Percentiles rank a stretch among this genome's conserved stretches.
phyloP scores from a whole-genome alignment of 2,113 vertebrate species.

The Prolemur simus region DNA sequence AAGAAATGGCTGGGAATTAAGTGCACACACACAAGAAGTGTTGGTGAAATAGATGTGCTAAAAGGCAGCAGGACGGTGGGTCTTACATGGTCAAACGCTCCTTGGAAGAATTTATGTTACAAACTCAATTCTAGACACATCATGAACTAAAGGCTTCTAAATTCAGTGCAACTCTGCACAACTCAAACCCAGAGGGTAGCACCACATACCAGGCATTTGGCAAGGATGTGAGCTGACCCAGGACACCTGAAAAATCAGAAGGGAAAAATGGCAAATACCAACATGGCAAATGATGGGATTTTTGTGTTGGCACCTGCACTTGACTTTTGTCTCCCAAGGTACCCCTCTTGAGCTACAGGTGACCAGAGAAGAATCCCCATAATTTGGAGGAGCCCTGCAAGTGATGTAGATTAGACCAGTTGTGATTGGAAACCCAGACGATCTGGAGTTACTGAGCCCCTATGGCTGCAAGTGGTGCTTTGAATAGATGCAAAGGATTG shows the following conservation, averaged over 20 bases:
- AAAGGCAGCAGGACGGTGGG: background rate
- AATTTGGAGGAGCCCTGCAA: background rate
- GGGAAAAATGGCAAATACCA: background rate
- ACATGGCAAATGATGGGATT: background rate
- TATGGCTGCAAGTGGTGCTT: background rate
- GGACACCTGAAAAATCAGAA: background rate
- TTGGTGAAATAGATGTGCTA: background rate
- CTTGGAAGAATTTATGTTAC: conserved; percentile 24
- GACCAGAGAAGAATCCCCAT: background rate
- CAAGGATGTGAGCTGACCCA: background rate
- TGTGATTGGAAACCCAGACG: background rate
- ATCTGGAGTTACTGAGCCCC: background rate
- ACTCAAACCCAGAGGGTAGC: background rate
- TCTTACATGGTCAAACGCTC: conserved; percentile 20
- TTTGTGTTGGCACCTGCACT: background rate
- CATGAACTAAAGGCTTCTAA: conserved; percentile 35
- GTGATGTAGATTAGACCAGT: background rate
- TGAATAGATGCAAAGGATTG: background rate
- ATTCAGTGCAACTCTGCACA: background rate
- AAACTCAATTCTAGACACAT: conserved; percentile 9
- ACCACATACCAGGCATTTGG: background rate
- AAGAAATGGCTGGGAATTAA: conserved; percentile 66
- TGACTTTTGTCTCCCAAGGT: background rate
- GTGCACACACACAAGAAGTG: background rate
- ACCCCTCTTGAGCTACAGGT: background rate